Evolutionary conservation across 2,888 invertebrate species (phyloP), one percentile per base, ranked within the genome.

Genomic region (Platycheirus albimanus): DNA sequence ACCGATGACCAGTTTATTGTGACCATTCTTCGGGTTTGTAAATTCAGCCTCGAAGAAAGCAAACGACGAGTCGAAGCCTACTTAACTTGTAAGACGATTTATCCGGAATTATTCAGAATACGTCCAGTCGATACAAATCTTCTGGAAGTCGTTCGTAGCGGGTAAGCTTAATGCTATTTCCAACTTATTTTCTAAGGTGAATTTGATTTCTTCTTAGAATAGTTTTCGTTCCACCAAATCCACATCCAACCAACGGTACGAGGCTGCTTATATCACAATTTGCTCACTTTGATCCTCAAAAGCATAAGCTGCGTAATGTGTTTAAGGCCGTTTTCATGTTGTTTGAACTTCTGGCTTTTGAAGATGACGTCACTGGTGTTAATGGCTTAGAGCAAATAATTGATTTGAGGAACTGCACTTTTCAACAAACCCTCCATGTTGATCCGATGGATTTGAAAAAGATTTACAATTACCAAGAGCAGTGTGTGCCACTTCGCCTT

Each of bases 301-400:
- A 85, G 43, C 81, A 85, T 2, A 86, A 56, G 80, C 86, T 88
- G 3, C 86, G 87, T 5, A 88, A 88, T 28, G 85, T 86, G 1
- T 88, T 89, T 28, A 89, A 89, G 52, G 74, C 89, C 36, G 80
- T 88, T 19, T 88, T 88, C 28, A 89, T 89, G 56, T 69, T 89
- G 28, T 47, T 89, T 24, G 89, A 89, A 56, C 58, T 88, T 15
- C 67, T 88, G 30, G 87, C 87, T 6, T 70, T 87, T 63, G 87
- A 89, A 56, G 88, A 87, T 41, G 87, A 88, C 8, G 86, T 86
- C 78, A 86, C 88, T 1, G 85, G 85, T 4, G 71, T 88, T 0
- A 69, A 86, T 3, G 89, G 89, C 0, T 41, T 89, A 0, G 79
- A 86, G 0, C 87, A 85, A 36, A 85, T 89, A 0, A 86, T 88